Evolutionary conservation across 2,797 vertebrate species (phyloP).

Genomic region (Leuciscus waleckii): DNA sequence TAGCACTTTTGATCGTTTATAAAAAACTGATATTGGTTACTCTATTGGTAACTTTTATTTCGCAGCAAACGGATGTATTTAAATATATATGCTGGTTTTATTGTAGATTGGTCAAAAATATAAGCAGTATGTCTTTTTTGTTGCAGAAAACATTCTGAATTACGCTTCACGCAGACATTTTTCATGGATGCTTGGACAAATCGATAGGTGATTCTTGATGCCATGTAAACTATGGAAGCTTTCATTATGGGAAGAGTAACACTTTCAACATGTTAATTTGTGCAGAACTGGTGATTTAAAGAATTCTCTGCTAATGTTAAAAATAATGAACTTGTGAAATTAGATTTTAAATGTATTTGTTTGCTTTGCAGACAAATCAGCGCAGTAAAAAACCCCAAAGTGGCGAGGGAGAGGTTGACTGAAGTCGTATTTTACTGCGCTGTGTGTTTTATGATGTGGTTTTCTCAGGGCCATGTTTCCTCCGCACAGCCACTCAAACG

Average conservation of each 20-base stretch:
- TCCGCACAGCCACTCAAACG: conserved; percentile 48
- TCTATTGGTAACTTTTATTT: no score
- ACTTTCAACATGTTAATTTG: conserved; percentile 29
- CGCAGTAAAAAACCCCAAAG: conserved; percentile 55
- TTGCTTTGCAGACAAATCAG: conserved; percentile 55
- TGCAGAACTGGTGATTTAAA: conserved; percentile 7
- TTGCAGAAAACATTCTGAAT: not conserved
- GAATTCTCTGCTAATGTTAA: not conserved
- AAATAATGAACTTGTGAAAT: conserved; percentile 36
- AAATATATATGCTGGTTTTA: not conserved
- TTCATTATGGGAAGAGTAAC: conserved; percentile 15
- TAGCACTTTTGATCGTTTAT: no score
- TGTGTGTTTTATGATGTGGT: conserved; percentile 61
- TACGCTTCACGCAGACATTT: not conserved
- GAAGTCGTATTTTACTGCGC: conserved; percentile 58
- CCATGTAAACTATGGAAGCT: not conserved
- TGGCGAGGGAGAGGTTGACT: conserved; percentile 56
- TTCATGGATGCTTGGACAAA: not conserved
- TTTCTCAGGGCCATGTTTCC: conserved; percentile 51
- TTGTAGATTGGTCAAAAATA: not conserved
- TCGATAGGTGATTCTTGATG: not conserved
- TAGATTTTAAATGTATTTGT: conserved; percentile 48
- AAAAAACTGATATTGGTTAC: not conserved
- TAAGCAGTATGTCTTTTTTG: not conserved
- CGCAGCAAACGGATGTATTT: not conserved